These are phyloP conservation scores for Trachelus stipa DNA, from an alignment of 2,888 invertebrate genomes.

Conservation along the genomic window DNA sequence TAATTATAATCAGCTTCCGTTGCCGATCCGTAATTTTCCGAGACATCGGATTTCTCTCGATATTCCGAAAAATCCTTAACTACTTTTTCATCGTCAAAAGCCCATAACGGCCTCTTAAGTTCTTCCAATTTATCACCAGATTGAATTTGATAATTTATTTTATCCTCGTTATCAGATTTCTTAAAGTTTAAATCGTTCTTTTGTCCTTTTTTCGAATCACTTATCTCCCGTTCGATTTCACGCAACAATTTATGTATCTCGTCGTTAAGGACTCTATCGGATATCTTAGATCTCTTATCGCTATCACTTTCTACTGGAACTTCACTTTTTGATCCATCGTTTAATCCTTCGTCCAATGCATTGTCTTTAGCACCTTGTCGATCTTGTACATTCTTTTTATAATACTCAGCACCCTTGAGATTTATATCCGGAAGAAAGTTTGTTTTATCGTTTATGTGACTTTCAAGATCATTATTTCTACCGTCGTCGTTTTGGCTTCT, in stretches of 20 bases:
- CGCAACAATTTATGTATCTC: constrained; percentile 26
- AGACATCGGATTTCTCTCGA: constrained; percentile 27
- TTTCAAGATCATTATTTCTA: neutral
- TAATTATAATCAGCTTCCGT: constrained; percentile 18
- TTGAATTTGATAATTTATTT: neutral
- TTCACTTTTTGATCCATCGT: neutral
- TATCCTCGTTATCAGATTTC: neutral
- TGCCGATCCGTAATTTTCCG: constrained; percentile 15
- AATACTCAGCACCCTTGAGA: neutral
- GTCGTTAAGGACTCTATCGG: neutral
- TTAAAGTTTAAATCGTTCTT: constrained; percentile 8
- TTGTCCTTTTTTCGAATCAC: constrained; percentile 15
- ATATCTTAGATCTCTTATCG: neutral
- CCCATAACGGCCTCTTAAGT: constrained; percentile 32
- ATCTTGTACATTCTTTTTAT: neutral
- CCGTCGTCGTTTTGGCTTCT: constrained; percentile 1
- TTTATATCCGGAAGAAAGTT: constrained; percentile 6
- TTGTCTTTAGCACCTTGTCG: neutral
- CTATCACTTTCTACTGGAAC: neutral
- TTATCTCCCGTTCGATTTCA: constrained; percentile 22
- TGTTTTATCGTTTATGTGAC: constrained; percentile 6
- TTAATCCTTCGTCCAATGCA: neutral
- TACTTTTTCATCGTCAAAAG: constrained; percentile 26
- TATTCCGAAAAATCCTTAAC: constrained; percentile 24
- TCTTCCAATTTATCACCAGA: constrained; percentile 32